Conservation (phyloP, 2,888 invertebrate genomes). For the Alentia gelatinosa region DNA sequence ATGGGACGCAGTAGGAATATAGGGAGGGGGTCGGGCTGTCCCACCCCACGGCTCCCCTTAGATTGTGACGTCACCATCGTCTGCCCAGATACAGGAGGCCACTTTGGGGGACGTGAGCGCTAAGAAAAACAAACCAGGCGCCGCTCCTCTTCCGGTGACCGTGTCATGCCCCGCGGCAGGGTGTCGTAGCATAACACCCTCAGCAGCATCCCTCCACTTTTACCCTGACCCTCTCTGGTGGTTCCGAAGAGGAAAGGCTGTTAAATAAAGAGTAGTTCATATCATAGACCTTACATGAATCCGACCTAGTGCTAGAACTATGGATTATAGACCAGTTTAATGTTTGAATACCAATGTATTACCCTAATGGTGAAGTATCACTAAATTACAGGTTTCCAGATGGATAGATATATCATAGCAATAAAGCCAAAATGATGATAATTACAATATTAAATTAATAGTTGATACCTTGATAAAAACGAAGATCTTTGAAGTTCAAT, state of each 20-base stretch:
- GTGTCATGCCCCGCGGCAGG: neutral
- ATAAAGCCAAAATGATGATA: too few species aligned
- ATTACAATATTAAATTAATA: too few species aligned
- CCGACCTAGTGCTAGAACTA: neutral
- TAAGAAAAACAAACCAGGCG: neutral
- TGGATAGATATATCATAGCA: too few species aligned
- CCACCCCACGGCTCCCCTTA: neutral
- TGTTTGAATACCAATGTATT: neutral
- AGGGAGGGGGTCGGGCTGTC: neutral
- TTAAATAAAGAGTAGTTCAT: neutral
- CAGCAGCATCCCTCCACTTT: too few species aligned
- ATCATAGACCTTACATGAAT: neutral
- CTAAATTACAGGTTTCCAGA: too few species aligned
- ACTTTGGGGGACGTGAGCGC: neutral
- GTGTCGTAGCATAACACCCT: neutral
- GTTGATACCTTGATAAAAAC: too few species aligned
- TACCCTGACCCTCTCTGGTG: too few species aligned
- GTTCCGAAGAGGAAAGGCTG: neutral
- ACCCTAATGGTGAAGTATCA: too few species aligned
- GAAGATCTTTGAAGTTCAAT: too few species aligned
- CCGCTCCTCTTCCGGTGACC: neutral
- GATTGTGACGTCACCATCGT: neutral
- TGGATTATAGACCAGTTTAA: neutral
- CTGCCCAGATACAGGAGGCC: neutral
- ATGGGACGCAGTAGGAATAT: neutral